phyloP scores from a whole-genome alignment of 2,888 invertebrate species.

The Aromia moschata region DNA sequence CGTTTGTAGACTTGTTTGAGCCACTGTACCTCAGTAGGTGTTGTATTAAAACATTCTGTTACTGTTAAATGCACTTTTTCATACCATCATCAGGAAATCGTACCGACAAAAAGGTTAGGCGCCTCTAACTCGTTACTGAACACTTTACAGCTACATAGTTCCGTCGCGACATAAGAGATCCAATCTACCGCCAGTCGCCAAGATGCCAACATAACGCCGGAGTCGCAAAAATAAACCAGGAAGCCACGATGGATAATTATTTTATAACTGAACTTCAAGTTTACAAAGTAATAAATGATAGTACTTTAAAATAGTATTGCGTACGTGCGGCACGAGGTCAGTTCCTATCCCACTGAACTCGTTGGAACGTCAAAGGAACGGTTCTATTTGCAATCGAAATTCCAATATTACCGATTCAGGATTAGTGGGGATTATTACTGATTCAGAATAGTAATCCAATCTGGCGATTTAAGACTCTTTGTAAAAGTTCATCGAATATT shows the following conservation, averaged over 20 bases:
- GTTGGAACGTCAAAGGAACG: neutral
- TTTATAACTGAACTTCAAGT: too few species aligned
- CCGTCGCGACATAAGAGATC: neutral
- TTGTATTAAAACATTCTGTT: too few species aligned
- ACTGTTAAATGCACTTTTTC: too few species aligned
- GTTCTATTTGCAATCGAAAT: too few species aligned
- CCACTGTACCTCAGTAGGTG: too few species aligned
- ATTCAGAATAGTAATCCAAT: too few species aligned
- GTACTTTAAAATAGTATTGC: neutral
- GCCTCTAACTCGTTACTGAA: neutral
- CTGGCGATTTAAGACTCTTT: too few species aligned
- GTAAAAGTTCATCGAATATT: too few species aligned
- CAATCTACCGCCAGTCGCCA: conserved; percentile 5
- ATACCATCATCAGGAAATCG: too few species aligned
- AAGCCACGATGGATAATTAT: neutral
- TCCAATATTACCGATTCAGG: too few species aligned
- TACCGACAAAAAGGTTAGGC: neutral
- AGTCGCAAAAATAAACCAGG: neutral
- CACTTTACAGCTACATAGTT: neutral
- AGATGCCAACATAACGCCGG: neutral
- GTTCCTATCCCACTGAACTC: neutral
- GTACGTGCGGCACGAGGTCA: neutral
- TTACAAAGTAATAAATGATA: neutral
- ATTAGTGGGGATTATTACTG: too few species aligned
- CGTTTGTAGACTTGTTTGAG: too few species aligned